Evolutionary conservation across 2,797 vertebrate genomes (phyloP).

Genomic region (Helicolenus hilgendorfi): DNA sequence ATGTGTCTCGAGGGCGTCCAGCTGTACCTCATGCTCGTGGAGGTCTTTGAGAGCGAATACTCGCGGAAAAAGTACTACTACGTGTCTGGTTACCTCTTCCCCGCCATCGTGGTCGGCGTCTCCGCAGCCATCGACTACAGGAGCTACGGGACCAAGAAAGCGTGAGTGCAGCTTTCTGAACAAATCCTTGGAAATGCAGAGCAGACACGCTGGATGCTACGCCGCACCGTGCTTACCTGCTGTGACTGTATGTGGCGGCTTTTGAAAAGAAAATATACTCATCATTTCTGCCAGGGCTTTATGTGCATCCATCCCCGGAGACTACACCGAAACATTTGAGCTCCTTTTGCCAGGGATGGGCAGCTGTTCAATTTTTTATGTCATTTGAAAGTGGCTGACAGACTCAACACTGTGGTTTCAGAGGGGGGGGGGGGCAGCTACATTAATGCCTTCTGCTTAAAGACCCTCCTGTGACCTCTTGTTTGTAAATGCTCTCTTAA

Average conservation of each 20-base stretch:
- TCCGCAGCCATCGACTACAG: conserved; percentile 97
- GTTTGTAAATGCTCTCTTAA: conserved; percentile 89
- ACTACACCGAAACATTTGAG: conserved; percentile 74
- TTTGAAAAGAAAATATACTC: conserved; percentile 68
- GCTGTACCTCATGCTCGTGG: conserved; percentile 98
- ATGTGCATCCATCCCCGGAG: conserved; percentile 60
- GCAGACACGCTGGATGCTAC: conserved; percentile 26
- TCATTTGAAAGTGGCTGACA: conserved; percentile 90
- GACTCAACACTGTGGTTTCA: conserved; percentile 90
- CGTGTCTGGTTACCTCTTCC: conserved; percentile 97
- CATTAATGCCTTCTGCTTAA: conserved; percentile 92
- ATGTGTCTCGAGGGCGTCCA: conserved; percentile 99
- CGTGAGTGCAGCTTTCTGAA: conserved; percentile 91
- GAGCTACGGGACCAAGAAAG: conserved; percentile 97
- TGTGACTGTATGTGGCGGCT: conserved; percentile 53
- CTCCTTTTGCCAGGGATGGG: conserved; percentile 68
- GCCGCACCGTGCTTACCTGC: conserved; percentile 42
- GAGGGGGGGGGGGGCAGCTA: conserved; percentile 69
- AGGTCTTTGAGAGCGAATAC: conserved; percentile 99
- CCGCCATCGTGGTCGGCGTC: conserved; percentile 97
- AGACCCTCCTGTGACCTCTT: conserved; percentile 91
- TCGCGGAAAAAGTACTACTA: conserved; percentile 99
- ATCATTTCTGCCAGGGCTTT: conserved; percentile 65
- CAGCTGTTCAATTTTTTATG: conserved; percentile 87
- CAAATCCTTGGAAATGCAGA: conserved; percentile 42